Percentiles rank a stretch among this genome's conserved stretches.
Evolutionary conservation across 2,888 invertebrate species (phyloP).

Genomic region (Cephus rjabovi): DNA sequence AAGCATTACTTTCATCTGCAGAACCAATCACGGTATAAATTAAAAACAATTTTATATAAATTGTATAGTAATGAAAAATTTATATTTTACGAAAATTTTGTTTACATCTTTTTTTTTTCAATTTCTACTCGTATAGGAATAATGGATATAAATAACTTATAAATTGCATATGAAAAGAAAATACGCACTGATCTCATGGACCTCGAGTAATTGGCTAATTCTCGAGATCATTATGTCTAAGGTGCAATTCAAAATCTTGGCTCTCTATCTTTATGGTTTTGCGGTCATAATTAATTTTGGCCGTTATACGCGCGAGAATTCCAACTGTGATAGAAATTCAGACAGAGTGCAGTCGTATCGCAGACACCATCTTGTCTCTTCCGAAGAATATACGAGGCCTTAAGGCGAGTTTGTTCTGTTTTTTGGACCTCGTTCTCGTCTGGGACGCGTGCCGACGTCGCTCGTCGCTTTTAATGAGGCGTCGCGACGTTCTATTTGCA

Average conservation of each 20-base stretch:
- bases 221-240: neutral
- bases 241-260: neutral
- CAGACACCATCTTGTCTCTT: conserved; percentile 12
- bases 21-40: neutral
- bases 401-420: conserved; percentile 40
- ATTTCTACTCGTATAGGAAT: neutral
- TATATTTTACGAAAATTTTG: neutral
- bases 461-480: conserved; percentile 50
- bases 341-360: neutral
- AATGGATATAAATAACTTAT: neutral
- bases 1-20: neutral
- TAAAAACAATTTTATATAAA: neutral
- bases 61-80: neutral
- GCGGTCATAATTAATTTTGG: neutral
- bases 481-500: conserved; percentile 40
- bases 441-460: conserved; percentile 32
- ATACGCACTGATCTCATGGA: neutral
- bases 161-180: neutral
- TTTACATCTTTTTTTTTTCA: neutral
- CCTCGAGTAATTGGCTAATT: neutral
- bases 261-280: neutral
- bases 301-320: neutral
- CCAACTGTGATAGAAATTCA: neutral
- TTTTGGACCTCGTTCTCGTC: conserved; percentile 24
- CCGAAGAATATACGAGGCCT: conserved; percentile 40